phyloP scores from a whole-genome alignment of 2,113 vertebrate species.

The Sander vitreus region DNA sequence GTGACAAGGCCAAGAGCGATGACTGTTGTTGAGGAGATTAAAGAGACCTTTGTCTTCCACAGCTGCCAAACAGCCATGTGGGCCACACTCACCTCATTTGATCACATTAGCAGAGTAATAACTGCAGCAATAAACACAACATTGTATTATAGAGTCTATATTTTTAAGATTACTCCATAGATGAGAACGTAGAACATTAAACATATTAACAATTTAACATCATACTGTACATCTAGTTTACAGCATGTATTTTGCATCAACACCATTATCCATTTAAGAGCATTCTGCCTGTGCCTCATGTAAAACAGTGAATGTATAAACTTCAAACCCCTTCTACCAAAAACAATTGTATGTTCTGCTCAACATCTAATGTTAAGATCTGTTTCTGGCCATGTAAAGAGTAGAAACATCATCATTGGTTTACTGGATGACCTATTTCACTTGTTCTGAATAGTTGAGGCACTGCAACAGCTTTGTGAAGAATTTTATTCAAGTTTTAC shows the following conservation, averaged over 20 bases:
- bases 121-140: background rate
- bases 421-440: slow-evolving; percentile 14
- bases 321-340: no score
- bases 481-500: background rate
- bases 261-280: background rate
- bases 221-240: background rate
- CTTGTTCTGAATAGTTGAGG: background rate
- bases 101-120: slow-evolving; percentile 6
- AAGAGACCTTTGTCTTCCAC: slow-evolving; percentile 55
- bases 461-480: background rate
- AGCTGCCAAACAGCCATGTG: slow-evolving; percentile 6
- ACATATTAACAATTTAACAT: slow-evolving; percentile 16
- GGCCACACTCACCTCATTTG: background rate
- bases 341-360: background rate
- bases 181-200: background rate
- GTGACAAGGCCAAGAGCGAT: slow-evolving; percentile 37
- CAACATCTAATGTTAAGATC: background rate
- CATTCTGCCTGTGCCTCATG: background rate
- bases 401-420: background rate
- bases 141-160: background rate
- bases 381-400: slow-evolving; percentile 8
- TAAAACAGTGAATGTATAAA: background rate
- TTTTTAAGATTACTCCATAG: background rate
- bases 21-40: slow-evolving; percentile 41
- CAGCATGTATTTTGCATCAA: background rate